Base-by-base conservation (phyloP, 2,113 vertebrate species). In the Phalacrocorax pelagicus region DNA sequence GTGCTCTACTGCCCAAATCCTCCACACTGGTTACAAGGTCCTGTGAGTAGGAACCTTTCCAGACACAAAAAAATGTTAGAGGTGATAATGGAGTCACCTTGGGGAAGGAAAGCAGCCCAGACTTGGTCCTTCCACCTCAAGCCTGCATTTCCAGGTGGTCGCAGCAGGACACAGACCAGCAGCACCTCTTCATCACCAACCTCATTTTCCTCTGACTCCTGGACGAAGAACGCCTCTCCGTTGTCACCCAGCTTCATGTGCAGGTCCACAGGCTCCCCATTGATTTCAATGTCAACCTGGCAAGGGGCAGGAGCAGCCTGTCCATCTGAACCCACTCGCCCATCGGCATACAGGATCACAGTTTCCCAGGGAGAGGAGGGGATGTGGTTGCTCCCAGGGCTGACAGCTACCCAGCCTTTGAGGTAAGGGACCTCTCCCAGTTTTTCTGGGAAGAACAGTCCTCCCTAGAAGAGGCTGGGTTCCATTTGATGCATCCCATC, bases 221-320 rank as follows among this genome's bases (percentile, higher is more conserved):
- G 98, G 36, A 99, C 98, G 14, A 99, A 99, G 97, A 99, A 99
- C 52, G 99, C 99, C 92, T 99, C 99, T 84, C 99, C 99, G 11
- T 99, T 99, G 94, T 99, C 98, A 27, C 99, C 99, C 61, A 99
- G 97, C 97, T 99, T 99, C 99, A 99, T 99, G 49, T 98, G 99
- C 94, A 99, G 97, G 89, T 99, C 98, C 47, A 99, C 99, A 0
- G 98, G 97, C 90, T 99, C 98, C 20, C 99, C 99, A 2, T 99
- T 99, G 90, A 99, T 98, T 97, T 99, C 99, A 72, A 99, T 99
- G 90, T 99, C 99, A 84, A 99, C 99, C 99, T 99, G 91, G 12
- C 44, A 55, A 14, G 16, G 13, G 32, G 34, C 46, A 63, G 14
- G 36, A 65, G 21, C 2, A 67, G 30, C 27, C 5, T 42, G 61